Evolutionary conservation across 1,140 invertebrate species (phyloP).

Genomic region (Sarcophaga peregrina): DNA sequence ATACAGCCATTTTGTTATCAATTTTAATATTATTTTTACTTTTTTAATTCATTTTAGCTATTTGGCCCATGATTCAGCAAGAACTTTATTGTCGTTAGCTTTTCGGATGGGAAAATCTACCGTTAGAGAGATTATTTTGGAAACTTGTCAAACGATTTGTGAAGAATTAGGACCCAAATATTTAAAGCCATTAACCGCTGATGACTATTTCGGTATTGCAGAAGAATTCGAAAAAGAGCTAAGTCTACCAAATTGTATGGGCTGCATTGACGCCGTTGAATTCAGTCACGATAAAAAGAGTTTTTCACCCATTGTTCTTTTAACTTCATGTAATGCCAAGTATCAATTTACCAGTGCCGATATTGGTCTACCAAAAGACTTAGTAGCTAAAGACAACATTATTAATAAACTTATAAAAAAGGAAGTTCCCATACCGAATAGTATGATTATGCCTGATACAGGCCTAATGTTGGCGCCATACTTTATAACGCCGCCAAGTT

Average conservation of each 20-base stretch:
- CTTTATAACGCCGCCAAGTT: neutral
- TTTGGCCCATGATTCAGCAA: neutral
- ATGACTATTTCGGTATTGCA: neutral
- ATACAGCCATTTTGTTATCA: too few relatives aligned
- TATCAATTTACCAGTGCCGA: slow-evolving; percentile 20
- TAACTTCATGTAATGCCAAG: slow-evolving; percentile 13
- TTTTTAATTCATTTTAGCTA: slow-evolving; percentile 3
- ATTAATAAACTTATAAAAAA: slow-evolving; percentile 13
- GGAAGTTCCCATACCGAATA: neutral
- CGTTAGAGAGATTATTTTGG: neutral
- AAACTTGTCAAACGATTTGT: slow-evolving; percentile 17
- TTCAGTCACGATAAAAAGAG: neutral
- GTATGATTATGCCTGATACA: slow-evolving; percentile 13
- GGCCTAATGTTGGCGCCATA: neutral
- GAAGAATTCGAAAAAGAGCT: slow-evolving; percentile 7
- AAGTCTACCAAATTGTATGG: slow-evolving; percentile 20
- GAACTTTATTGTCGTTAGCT: neutral
- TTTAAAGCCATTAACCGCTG: neutral
- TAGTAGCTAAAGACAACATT: neutral
- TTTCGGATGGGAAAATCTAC: slow-evolving; percentile 26
- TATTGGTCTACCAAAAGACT: neutral
- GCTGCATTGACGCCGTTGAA: slow-evolving; percentile 1
- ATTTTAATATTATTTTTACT: neutral
- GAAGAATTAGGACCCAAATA: slow-evolving; percentile 13
- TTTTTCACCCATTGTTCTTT: neutral